These are phyloP conservation scores for Cephus nigrinus DNA, from an alignment of 2,888 invertebrate species.

Conservation along the genomic window DNA sequence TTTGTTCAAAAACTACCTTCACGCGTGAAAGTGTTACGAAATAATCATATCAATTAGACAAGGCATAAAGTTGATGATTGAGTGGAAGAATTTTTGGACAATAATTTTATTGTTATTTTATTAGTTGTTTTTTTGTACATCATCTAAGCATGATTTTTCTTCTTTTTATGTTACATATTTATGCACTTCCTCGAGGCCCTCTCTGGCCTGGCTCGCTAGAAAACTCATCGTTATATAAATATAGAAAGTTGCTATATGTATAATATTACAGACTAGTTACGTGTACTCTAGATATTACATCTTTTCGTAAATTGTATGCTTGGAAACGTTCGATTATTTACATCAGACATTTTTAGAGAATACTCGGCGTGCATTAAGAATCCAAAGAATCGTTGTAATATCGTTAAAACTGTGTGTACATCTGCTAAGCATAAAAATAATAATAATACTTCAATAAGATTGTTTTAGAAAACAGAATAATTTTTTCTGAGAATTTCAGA, in stretches of 20 bases:
- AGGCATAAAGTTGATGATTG: not conserved
- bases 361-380: not conserved
- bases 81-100: not conserved
- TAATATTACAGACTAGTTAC: not conserved
- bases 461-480: not conserved
- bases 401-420: not conserved
- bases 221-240: not conserved
- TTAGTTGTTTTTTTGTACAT: not conserved
- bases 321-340: not conserved
- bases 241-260: not conserved
- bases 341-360: not conserved
- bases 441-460: not conserved
- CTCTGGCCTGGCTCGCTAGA: not conserved
- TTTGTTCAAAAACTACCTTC: not conserved
- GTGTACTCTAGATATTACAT: not conserved
- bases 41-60: not conserved
- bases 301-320: not conserved
- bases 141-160: not conserved
- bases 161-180: not conserved
- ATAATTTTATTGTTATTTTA: not conserved
- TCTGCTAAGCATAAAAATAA: not conserved
- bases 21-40: not conserved
- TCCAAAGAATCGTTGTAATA: not conserved
- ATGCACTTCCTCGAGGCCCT: not conserved
- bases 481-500: too few species aligned